Base-by-base conservation (phyloP, 2,888 invertebrate genomes). In the Leptothorax acervorum region DNA sequence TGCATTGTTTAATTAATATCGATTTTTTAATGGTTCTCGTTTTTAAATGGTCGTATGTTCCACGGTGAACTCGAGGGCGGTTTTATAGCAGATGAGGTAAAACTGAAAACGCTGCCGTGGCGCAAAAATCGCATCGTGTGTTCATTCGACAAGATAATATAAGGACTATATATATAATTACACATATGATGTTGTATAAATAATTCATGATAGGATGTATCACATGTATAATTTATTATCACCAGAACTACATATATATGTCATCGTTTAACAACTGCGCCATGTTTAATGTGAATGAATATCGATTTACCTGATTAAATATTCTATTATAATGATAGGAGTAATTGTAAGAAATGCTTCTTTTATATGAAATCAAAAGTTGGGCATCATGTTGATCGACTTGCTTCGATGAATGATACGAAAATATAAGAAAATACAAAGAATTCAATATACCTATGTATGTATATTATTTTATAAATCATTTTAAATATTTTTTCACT, bases 341-440 rank as follows among this genome's bases (percentile, higher is more conserved):
- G 18, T 3, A 42, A 60, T 6, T 2, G 23, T 11, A 28, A 23
- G 18, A 55, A 71, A 18, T 15, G 1, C 12, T 15, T 68, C 55
- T 39, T 23, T 1, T 1, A 62, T 18, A 12, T 28, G 4, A 65
- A 53, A 65, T 55, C 12, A 18, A 15, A 57, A 28, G 4, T 66
- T 60, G 15, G 23, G n/a, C 18, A 57, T 65, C 28, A 35, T n/a
- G 6, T 87, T 88, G 74, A 88, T 87, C 68, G 39, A 55, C 51
- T 48, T 66, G 70, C 76, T 66, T 79, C 63, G 39, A 23, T 9
- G 62, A 55, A 85, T 86, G 63, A 48, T 71, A 42, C 53, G 31
- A 48, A 65, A 6, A 55, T 18, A 42, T 15, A 3, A 28, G 31
- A 18, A 35, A 31, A 45, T 53, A 15, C n/a, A 53, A 57, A 31